Evolutionary conservation across 2,113 vertebrate genomes (phyloP).

Genomic region (Coracopsis vasa): DNA sequence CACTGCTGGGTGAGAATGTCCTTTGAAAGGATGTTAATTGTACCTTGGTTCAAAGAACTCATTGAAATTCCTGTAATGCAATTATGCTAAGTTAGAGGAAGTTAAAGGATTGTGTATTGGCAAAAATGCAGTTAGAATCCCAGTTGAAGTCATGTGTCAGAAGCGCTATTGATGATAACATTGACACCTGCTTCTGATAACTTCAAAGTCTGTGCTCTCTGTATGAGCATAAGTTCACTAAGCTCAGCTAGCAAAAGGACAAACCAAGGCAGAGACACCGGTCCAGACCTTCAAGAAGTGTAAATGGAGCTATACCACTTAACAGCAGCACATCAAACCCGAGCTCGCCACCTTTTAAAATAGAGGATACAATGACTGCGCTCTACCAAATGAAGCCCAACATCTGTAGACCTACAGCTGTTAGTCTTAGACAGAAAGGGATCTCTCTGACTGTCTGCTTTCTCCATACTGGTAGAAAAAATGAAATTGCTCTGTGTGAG

Average conservation of each 20-base stretch:
- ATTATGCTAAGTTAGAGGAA: conserved; percentile 66
- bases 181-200: conserved; percentile 46
- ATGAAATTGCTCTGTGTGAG: conserved; percentile 18
- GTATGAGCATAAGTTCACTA: background rate
- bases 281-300: conserved; percentile 30
- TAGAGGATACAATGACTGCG: background rate
- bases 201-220: conserved; percentile 40
- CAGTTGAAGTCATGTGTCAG: conserved; percentile 11
- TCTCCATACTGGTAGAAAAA: conserved; percentile 1
- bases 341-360: background rate
- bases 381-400: background rate
- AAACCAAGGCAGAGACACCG: background rate
- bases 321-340: conserved; percentile 37
- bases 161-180: conserved; percentile 50
- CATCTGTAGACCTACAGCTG: background rate
- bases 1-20: conserved; percentile 15
- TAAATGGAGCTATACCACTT: conserved; percentile 7
- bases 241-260: conserved; percentile 23
- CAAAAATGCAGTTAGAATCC: conserved; percentile 54
- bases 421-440: background rate
- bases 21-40: conserved; percentile 61
- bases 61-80: conserved; percentile 66
- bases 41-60: conserved; percentile 59
- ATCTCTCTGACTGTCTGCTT: background rate
- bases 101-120: conserved; percentile 45